Base-by-base conservation (phyloP, 2,888 invertebrate species). In the Caenorhabditis parvicauda region DNA sequence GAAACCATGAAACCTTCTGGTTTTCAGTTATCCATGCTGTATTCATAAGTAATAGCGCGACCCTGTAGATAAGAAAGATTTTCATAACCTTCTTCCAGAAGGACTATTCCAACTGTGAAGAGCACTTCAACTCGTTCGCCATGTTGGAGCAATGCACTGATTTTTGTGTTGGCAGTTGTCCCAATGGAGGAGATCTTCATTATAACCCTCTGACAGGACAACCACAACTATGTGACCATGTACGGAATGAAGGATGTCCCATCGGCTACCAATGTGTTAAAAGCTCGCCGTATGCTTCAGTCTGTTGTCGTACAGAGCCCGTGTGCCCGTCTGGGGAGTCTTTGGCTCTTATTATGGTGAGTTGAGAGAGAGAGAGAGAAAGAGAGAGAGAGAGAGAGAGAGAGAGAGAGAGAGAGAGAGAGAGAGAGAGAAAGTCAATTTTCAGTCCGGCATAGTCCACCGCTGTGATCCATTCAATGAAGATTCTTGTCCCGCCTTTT, bases 111-210 rank as follows among this genome's bases (percentile, higher is more conserved):
- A 55, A 58, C 28, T 70, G 70, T 25, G 70, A 64, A 7, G 70
- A 75, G 37, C 72, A 75, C 17, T 64, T 69, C 49, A 75, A 75
- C 56, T 67, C 66, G 14, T 75, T 75, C 49, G 72, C 72, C 27
- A 75, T 70, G 37, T 39, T 65, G 38, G 75, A 75, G 37, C 75
- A 75, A 39, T 75, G 75, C 43, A 47, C 67, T 1, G 75, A 75
- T 29, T 74, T 59, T 25, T 75, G 75, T 51, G 58, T 75, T 43
- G 75, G 74, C 57, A 27, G 57, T n/a, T 68, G 68, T 57, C 72
- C 72, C 1, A 59, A 60, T 12, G 63, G 52, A 7, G 22, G 54
- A 17, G 63, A 64, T 21, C 42, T 49, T 5, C 70, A 67, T 41
- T 37, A 63, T 17, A 74, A 70, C 41, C 67, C 63, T 0, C 51